phyloP scores from a whole-genome alignment of 2,888 invertebrate genomes.

The Philereme vetulata region DNA sequence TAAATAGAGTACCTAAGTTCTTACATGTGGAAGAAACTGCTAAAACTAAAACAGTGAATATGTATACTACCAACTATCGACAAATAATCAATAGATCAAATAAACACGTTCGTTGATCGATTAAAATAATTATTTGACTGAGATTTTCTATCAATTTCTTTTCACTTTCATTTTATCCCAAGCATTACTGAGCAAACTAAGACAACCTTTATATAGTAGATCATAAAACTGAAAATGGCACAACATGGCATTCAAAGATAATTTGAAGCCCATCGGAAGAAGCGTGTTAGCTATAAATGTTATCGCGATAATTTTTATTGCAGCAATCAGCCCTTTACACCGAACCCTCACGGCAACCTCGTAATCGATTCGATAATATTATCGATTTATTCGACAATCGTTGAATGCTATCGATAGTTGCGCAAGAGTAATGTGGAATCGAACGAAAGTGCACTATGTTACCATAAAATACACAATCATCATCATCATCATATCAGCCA shows the following conservation, averaged over 20 bases:
- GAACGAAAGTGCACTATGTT: conserved; percentile 17
- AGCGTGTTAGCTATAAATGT: conserved; percentile 40
- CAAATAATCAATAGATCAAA: too few relatives aligned
- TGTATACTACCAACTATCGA: too few relatives aligned
- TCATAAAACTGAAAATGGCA: conserved; percentile 16
- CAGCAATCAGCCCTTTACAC: conserved; percentile 47
- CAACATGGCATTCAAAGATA: conserved; percentile 2
- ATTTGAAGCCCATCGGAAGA: conserved; percentile 35
- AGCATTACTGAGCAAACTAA: background rate
- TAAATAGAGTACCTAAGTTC: too few relatives aligned
- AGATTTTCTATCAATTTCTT: conserved; percentile 4
- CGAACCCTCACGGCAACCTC: conserved; percentile 42
- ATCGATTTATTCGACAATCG: conserved; percentile 22
- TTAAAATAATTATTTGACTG: background rate
- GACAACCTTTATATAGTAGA: background rate
- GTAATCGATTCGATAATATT: conserved; percentile 42
- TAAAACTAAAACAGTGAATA: too few relatives aligned
- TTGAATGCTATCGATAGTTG: conserved; percentile 29
- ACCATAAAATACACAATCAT: too few relatives aligned
- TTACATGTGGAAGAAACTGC: too few relatives aligned
- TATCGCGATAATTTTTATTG: conserved; percentile 45
- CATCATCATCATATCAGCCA: too few relatives aligned
- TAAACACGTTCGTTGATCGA: background rate
- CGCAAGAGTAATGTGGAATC: conserved; percentile 23
- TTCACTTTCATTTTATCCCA: conserved; percentile 6